Evolutionary conservation across 2,888 invertebrate species (phyloP), one percentile per base, ranked within the genome.

Genomic region (Acleris laterana): DNA sequence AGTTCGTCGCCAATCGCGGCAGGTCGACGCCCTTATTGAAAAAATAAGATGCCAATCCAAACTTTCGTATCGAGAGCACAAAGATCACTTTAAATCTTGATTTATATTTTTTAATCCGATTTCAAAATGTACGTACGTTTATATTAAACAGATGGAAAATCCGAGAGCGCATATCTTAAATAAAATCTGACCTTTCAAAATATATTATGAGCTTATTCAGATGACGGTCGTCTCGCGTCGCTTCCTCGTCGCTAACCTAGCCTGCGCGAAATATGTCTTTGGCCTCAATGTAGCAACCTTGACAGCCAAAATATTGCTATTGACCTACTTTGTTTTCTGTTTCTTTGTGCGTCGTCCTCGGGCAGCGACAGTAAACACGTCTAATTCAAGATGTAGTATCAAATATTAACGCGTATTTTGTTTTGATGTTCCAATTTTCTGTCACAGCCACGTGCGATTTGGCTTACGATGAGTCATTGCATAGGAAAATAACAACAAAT

Each of bases 331-430:
- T 57, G 51, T 62, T 52, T 60, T 46, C 13, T 51, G 56, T 61
- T 66, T 57, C 50, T 20, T 60, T 60, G 49, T 65, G 60, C 44
- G 60, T 48, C 20, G 13, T 38, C 46, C 52, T 46, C 25, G 25
- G 17, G 22, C 57, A 5, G 44, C n/a, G 46, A 46, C 28, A n/a
- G n/a, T 49, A 56, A 65, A 65, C 42, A 65, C 50, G 20, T 32
- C 44, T 60, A 48, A 38, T 51, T 61, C 53, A 56, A 49, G 50
- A 28, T 38, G 55, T 22, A 60, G 51, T 38, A 49, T 22, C 48
- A 17, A 44, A 56, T 51, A 46, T 56, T 62, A 57, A 50, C 56
- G 62, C 66, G 66, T 66, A 62, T 62, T 56, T 57, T 66, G 56
- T 66, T 66, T 66, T 61, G 50, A 46, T 66, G 56, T 13, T 62